Evolutionary conservation across 2,888 invertebrate genomes (phyloP).

Genomic region (Caenorhabditis macrosperma): DNA sequence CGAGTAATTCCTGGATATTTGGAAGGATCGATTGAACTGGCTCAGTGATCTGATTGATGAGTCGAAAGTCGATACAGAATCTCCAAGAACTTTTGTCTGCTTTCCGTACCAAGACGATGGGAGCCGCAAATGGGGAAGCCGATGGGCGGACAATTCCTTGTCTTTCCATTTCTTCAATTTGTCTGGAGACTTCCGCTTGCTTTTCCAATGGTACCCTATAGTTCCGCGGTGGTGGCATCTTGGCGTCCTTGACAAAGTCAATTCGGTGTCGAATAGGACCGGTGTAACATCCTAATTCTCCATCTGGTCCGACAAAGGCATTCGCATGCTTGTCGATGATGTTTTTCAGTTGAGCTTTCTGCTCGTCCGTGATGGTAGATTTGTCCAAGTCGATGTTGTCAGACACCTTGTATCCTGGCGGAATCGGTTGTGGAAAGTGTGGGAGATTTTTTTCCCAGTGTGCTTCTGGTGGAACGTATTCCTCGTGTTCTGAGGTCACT

Average conservation of each 20-base stretch:
- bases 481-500: too few relatives aligned
- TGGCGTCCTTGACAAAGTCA: too few relatives aligned
- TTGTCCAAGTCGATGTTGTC: neutral
- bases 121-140: neutral
- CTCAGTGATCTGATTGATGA: constrained; percentile 32
- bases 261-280: too few relatives aligned
- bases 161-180: neutral
- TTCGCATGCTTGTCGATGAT: neutral
- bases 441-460: too few relatives aligned
- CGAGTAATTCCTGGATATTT: constrained; percentile 12
- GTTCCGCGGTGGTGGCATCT: too few relatives aligned
- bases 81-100: constrained; percentile 16
- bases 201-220: too few relatives aligned
- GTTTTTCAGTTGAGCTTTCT: neutral
- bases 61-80: constrained; percentile 40
- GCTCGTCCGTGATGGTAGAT: neutral
- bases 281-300: too few relatives aligned
- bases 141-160: constrained; percentile 14
- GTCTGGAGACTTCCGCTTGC: neutral
- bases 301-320: constrained; percentile 28
- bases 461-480: too few relatives aligned
- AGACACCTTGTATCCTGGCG: too few relatives aligned
- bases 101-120: constrained; percentile 35
- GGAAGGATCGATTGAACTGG: constrained; percentile 19
- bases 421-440: too few relatives aligned